A percentile compares a stretch with the other conserved stretches of the same genome.
Conservation (phyloP, 2,797 vertebrate species). For the Spondyliosoma cantharus region DNA sequence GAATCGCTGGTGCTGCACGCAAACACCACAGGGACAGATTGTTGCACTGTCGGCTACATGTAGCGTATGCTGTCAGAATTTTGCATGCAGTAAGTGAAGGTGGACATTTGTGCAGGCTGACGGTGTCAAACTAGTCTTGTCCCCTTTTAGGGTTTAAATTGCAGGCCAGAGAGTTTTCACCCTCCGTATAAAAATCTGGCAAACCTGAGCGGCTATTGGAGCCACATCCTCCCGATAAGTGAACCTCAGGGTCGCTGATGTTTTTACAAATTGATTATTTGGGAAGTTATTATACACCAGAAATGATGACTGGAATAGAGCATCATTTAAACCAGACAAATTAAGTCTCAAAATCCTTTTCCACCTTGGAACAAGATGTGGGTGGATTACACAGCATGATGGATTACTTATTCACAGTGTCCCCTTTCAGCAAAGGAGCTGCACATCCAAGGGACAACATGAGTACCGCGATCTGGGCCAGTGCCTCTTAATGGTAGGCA, state of each 20-base stretch:
- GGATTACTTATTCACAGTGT: conserved; percentile 16
- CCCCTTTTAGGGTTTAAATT: conserved; percentile 22
- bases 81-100: conserved; percentile 28
- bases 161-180: not conserved
- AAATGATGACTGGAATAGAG: not conserved
- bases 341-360: not conserved
- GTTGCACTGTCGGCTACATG: conserved; percentile 55
- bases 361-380: not conserved
- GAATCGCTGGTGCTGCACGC: conserved; percentile 34
- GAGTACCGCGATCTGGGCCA: not conserved
- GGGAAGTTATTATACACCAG: not conserved
- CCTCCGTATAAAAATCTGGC: not conserved
- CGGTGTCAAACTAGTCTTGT: not conserved
- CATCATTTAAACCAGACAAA: conserved; percentile 13
- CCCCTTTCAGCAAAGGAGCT: not conserved
- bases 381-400: not conserved
- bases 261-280: not conserved
- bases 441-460: not conserved
- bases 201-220: not conserved
- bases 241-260: accelerated
- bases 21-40: conserved; percentile 66
- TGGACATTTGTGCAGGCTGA: conserved; percentile 25
- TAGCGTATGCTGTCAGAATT: conserved; percentile 37
- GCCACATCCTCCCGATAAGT: not conserved
- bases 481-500: not conserved